These are phyloP conservation scores for Trematomus loennbergii DNA, from an alignment of 2,113 vertebrate species.

Conservation along the genomic window DNA sequence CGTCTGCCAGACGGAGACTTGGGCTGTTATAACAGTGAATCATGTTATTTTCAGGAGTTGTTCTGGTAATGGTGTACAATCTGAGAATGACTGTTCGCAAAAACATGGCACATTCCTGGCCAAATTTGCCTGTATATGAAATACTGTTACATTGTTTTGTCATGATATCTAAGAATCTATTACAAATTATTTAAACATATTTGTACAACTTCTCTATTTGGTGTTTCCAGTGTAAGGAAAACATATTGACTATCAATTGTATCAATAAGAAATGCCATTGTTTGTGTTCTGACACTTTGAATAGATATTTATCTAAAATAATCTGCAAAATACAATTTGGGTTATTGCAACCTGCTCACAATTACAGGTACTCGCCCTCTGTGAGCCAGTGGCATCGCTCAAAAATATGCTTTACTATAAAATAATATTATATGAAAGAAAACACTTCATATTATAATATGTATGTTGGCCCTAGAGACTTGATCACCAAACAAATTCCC, in stretches of 20 bases:
- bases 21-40: conserved; percentile 14
- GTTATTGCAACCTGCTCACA: neutral
- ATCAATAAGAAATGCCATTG: neutral
- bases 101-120: neutral
- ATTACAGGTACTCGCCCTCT: neutral
- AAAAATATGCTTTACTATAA: no score
- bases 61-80: conserved; percentile 6
- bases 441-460: conserved; percentile 8
- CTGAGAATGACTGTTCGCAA: neutral
- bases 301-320: neutral
- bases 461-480: conserved; percentile 4
- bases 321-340: neutral
- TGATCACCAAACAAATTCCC: conserved; percentile 1
- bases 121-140: neutral
- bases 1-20: conserved; percentile 30
- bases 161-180: neutral
- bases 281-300: neutral
- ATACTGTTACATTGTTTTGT: neutral
- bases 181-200: neutral
- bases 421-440: neutral
- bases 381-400: neutral
- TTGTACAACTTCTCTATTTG: neutral
- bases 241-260: neutral
- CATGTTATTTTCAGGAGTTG: conserved; percentile 25
- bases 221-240: no score